These are phyloP conservation scores for Ditylenchus dipsaci DNA, from an alignment of 1,140 invertebrate genomes.

Conservation along the genomic window DNA sequence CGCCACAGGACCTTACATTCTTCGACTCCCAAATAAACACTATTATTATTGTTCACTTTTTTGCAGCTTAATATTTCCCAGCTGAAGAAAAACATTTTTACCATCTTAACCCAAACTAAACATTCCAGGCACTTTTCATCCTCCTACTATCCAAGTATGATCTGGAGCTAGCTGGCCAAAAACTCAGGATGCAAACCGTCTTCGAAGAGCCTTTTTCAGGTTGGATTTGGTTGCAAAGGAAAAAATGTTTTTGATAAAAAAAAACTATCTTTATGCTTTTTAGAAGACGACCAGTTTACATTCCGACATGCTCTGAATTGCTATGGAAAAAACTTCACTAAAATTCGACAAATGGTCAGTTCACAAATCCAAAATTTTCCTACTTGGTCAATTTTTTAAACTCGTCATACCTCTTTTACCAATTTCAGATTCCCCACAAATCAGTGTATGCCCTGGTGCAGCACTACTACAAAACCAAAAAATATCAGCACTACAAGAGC, in stretches of 20 bases:
- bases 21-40: no score
- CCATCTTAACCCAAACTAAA: neutral
- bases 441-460: conserved; percentile 21
- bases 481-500: conserved; percentile 27
- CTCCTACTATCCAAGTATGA: conserved; percentile 9
- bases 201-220: neutral
- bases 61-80: no score
- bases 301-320: conserved; percentile 20
- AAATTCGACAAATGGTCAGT: conserved; percentile 29
- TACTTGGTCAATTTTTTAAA: neutral
- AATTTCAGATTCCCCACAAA: conserved; percentile 28
- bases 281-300: conserved; percentile 18
- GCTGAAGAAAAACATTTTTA: no score
- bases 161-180: neutral
- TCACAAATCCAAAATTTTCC: no score
- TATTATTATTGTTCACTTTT: no score
- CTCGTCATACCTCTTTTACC: no score
- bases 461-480: conserved; percentile 37
- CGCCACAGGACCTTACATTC: no score
- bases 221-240: no score
- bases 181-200: neutral
- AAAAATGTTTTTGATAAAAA: no score
- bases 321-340: conserved; percentile 32
- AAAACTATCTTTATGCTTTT: neutral
- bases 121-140: conserved; percentile 26